Conservation (phyloP, 1,140 invertebrate genomes). For the Penaeus japonicus region DNA sequence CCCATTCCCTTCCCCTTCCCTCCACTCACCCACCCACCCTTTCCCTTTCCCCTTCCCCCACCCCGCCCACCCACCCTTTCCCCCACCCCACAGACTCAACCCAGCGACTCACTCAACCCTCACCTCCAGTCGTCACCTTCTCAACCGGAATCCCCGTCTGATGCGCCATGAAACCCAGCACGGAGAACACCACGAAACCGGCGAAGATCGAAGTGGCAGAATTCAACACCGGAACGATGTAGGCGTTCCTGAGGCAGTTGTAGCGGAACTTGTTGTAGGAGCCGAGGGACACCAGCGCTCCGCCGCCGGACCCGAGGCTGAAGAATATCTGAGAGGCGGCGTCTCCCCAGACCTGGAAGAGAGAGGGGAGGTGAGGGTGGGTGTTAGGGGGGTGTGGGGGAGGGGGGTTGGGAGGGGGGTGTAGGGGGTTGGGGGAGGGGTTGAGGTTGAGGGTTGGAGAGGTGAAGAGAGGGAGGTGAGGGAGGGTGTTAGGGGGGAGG, state of each 20-base stretch:
- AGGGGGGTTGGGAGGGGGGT: constrained; percentile 72
- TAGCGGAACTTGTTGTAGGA: constrained; percentile 72
- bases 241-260: constrained; percentile 85
- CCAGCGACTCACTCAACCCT: no score
- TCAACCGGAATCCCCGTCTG: constrained; percentile 75
- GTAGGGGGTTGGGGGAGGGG: constrained; percentile 69
- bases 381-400: background rate
- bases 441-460: no score
- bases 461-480: no score
- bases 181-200: constrained; percentile 80
- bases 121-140: constrained; percentile 69
- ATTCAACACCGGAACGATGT: constrained; percentile 92
- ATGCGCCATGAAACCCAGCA: constrained; percentile 80
- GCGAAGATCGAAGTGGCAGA: constrained; percentile 88
- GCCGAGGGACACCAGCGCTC: constrained; percentile 66
- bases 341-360: constrained; percentile 59
- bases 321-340: constrained; percentile 71
- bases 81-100: no score
- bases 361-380: background rate
- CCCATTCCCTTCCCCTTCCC: no score
- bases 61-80: no score
- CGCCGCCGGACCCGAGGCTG: constrained; percentile 71
- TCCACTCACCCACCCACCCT: no score
- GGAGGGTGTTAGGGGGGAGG: no score
- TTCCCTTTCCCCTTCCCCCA: no score